Evolutionary conservation across 2,888 invertebrate species (phyloP).

Genomic region (Tenthredo livida): DNA sequence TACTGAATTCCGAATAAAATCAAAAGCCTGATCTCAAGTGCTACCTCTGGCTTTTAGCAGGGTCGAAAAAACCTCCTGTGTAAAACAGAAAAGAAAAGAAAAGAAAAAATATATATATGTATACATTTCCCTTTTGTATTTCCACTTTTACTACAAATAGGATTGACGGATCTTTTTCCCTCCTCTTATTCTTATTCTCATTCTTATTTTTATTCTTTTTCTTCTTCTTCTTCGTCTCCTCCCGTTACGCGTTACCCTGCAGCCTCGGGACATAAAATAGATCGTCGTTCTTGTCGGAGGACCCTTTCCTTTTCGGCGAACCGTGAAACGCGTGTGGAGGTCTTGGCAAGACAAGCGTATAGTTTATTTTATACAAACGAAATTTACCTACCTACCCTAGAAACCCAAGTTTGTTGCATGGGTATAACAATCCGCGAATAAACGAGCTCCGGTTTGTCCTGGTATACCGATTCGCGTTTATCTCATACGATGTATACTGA

Average conservation of each 20-base stretch:
- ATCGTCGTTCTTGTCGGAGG: slow-evolving; percentile 9
- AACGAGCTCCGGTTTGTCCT: neutral
- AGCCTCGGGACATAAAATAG: slow-evolving; percentile 9
- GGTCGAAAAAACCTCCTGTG: neutral
- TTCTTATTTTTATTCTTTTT: neutral
- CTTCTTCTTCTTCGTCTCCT: neutral
- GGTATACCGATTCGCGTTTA: neutral
- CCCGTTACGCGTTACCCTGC: neutral
- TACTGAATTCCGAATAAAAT: neutral
- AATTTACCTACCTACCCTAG: neutral
- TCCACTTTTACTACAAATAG: slow-evolving; percentile 13
- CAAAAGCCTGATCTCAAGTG: neutral
- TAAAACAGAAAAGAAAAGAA: neutral
- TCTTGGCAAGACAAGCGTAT: neutral
- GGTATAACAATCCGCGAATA: slow-evolving; percentile 1
- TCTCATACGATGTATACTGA: neutral
- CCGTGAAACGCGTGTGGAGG: neutral
- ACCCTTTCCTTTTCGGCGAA: slow-evolving; percentile 2
- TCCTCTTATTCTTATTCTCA: neutral
- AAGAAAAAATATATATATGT: neutral
- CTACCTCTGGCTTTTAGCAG: neutral
- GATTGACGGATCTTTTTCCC: slow-evolving; percentile 6
- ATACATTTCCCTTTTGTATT: neutral
- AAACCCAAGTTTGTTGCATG: neutral
- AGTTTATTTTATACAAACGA: slow-evolving; percentile 14